Conservation (phyloP, 1,140 invertebrate genomes). For the Orius insidiosus region DNA sequence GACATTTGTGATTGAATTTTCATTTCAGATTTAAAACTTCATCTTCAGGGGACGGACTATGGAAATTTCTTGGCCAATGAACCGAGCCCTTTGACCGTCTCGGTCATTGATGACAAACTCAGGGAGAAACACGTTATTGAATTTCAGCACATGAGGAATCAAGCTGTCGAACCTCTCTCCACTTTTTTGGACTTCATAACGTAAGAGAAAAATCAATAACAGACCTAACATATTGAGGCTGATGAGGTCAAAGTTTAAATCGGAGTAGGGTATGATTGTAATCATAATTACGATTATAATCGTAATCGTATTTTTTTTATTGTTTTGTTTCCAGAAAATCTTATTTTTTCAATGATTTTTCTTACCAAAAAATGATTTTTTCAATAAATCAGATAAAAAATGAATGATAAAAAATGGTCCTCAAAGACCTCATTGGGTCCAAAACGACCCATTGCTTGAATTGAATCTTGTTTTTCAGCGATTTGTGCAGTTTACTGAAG, state of each 20-base stretch:
- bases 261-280: too few species aligned
- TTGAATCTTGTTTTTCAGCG: too few species aligned
- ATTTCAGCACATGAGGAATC: slow-evolving; percentile 95
- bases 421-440: too few species aligned
- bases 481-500: background rate
- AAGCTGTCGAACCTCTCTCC: slow-evolving; percentile 90
- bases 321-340: too few species aligned
- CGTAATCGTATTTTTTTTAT: too few species aligned
- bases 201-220: slow-evolving; percentile 24
- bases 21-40: slow-evolving; percentile 85
- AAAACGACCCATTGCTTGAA: too few species aligned
- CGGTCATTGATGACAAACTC: slow-evolving; percentile 95
- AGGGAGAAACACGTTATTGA: slow-evolving; percentile 97
- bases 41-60: slow-evolving; percentile 98
- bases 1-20: background rate
- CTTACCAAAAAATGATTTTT: too few species aligned
- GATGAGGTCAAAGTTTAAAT: background rate
- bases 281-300: too few species aligned
- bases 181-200: slow-evolving; percentile 99
- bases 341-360: too few species aligned
- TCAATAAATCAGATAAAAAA: too few species aligned
- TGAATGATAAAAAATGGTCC: too few species aligned
- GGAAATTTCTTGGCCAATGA: slow-evolving; percentile 98
- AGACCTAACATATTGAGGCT: too few species aligned
- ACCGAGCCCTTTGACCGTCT: slow-evolving; percentile 89